Base-by-base conservation (phyloP, 2,888 invertebrate genomes). In the Copidosoma aretas region DNA sequence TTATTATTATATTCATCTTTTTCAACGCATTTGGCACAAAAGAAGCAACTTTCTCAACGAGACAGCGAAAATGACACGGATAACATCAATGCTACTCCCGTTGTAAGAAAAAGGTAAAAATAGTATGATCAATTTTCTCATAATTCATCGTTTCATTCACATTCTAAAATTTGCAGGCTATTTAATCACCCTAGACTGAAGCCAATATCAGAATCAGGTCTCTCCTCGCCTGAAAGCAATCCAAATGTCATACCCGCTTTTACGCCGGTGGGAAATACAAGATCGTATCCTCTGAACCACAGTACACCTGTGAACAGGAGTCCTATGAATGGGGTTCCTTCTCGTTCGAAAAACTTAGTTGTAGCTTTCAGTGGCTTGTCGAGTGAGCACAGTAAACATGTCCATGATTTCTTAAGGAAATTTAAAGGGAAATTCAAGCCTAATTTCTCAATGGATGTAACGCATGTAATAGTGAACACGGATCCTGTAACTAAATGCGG, bases 391-490 rank as follows among this genome's bases (percentile, higher is more conserved):
- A 73, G 77, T 4, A 67, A 75, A 8, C 4, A 24, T 0, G 77
- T 81, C 19, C 75, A 73, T 54, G 54, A 56, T 0, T 75, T 81
- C 10, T 75, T 77, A 8, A 57, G 64, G 1, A 60, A 46, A 14
- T 65, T 76, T 24, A 62, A 74, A 22, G 77, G 73, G 0, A 71
- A 52, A 1, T 81, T 76, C 60, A 60, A 68, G 39, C 70, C 52
- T 1, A 67, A 70, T 10, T 81, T 81, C 54, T 67, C 41, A 10
- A 60, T 56, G 0, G 58, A 73, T 4, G 78, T 80, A 3, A 79
- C 80, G 1, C 81, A 82, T 56, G 77, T 81, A 8, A 77, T 81
- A 49, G 77, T 81, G 4, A 76, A 71, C 41, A 65, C 73, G 0
- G 51, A 64, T 46, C 70, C 74, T 1, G 51, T 62, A 10, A 69